A percentile compares a stretch with the other conserved stretches of the same genome.
Evolutionary conservation across 2,797 vertebrate species (phyloP).

Genomic region (Rhinella marina): DNA sequence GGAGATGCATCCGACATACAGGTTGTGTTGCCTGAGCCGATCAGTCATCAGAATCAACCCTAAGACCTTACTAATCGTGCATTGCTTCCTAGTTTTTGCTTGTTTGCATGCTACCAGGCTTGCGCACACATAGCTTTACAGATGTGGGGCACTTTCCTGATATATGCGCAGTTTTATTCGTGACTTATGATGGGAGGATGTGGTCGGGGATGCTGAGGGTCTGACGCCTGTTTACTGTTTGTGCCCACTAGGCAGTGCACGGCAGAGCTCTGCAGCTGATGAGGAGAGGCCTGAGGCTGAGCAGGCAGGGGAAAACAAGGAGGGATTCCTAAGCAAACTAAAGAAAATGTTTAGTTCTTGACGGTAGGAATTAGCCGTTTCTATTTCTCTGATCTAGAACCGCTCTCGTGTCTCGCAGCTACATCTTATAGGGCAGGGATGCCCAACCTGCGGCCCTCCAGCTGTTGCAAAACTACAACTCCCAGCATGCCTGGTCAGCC

Average conservation of each 20-base stretch:
- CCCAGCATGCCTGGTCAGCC: too few relatives aligned
- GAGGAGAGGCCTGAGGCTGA: constrained; percentile 78
- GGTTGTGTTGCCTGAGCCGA: too few relatives aligned
- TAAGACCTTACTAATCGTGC: too few relatives aligned
- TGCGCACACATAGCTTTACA: too few relatives aligned
- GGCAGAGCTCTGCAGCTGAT: constrained; percentile 76
- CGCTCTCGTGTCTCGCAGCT: constrained; percentile 1
- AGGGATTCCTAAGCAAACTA: constrained; percentile 90
- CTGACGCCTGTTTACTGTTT: constrained; percentile 77
- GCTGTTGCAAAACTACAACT: too few relatives aligned
- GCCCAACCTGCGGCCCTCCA: too few relatives aligned
- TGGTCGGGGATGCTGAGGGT: constrained; percentile 5
- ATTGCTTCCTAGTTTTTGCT: too few relatives aligned
- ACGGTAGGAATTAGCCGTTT: constrained; percentile 80
- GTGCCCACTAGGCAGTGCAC: constrained; percentile 87
- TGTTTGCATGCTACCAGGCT: too few relatives aligned
- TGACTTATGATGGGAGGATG: too few relatives aligned
- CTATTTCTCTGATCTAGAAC: not conserved
- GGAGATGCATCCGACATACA: too few relatives aligned
- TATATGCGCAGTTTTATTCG: not conserved
- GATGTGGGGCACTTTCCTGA: too few relatives aligned
- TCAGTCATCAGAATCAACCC: too few relatives aligned
- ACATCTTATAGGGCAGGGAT: not conserved
- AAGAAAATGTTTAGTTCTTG: constrained; percentile 90
- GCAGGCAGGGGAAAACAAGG: constrained; percentile 75